Evolutionary conservation across 2,113 vertebrate genomes (phyloP).

Genomic region (Balaenoptera acutorostrata): DNA sequence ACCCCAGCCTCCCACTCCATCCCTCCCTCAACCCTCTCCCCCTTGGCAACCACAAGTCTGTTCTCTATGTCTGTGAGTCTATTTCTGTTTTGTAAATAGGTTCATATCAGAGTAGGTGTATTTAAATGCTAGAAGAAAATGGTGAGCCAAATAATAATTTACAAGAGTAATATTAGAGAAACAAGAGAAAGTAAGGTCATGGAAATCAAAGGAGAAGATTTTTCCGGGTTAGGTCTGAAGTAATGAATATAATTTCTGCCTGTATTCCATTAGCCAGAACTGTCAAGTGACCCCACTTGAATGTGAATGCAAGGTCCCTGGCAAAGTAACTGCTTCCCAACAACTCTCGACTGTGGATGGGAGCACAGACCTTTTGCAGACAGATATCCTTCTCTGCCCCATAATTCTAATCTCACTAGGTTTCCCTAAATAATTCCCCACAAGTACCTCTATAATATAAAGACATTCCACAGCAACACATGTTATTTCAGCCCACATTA

Average conservation of each 20-base stretch:
- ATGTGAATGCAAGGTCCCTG: not conserved
- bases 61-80: not conserved
- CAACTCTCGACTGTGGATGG: not conserved
- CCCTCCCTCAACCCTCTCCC: not conserved
- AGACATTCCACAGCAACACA: not conserved
- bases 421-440: not conserved
- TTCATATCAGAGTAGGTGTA: not conserved
- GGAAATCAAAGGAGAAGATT: not conserved
- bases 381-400: not conserved
- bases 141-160: not conserved
- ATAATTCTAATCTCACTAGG: not conserved
- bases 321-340: not conserved
- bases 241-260: not conserved
- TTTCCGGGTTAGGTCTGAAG: not conserved
- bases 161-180: not conserved
- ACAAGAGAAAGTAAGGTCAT: not conserved
- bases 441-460: not conserved
- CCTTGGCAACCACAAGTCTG: not conserved
- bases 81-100: not conserved
- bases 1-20: not conserved
- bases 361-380: not conserved
- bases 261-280: not conserved
- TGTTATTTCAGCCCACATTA: not conserved
- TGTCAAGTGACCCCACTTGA: not conserved
- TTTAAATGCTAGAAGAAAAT: not conserved